phyloP scores from a whole-genome alignment of 2,113 vertebrate species.

The Neolamprologus modestus region DNA sequence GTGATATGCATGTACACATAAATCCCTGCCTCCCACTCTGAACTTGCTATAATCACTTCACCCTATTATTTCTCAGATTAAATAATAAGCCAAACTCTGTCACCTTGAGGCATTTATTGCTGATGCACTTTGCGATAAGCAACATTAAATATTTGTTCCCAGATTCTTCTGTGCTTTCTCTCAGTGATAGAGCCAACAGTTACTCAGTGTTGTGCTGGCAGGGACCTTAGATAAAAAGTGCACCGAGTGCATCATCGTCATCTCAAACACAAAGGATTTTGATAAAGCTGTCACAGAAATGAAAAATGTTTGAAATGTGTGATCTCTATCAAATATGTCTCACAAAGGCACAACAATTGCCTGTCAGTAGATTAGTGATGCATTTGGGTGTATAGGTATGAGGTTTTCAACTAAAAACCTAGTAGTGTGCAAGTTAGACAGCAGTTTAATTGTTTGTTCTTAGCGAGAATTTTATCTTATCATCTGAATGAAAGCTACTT shows the following conservation, averaged over 20 bases:
- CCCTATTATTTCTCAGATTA: neutral
- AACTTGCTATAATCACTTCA: conserved; percentile 2
- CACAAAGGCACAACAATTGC: neutral
- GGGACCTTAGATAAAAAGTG: neutral
- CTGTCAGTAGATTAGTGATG: neutral
- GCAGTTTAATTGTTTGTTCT: neutral
- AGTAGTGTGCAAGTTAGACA: neutral
- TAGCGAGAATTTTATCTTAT: neutral
- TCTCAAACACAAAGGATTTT: conserved; percentile 1
- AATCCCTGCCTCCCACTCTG: neutral
- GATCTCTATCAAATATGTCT: neutral
- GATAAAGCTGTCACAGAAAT: conserved; percentile 16
- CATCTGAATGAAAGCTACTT: neutral
- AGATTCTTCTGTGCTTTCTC: conserved; percentile 18
- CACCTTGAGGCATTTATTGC: conserved; percentile 4
- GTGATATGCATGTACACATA: neutral
- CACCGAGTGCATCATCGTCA: neutral
- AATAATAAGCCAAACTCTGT: neutral
- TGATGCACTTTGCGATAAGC: conserved; percentile 15
- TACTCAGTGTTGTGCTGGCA: neutral
- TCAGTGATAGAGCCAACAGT: neutral
- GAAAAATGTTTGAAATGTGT: neutral
- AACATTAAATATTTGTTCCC: conserved; percentile 57
- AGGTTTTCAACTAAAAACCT: neutral
- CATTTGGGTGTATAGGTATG: neutral